These are phyloP conservation scores for Pseudorhombus dupliciocellatus DNA, from an alignment of 2,113 vertebrate genomes.

Conservation along the genomic window DNA sequence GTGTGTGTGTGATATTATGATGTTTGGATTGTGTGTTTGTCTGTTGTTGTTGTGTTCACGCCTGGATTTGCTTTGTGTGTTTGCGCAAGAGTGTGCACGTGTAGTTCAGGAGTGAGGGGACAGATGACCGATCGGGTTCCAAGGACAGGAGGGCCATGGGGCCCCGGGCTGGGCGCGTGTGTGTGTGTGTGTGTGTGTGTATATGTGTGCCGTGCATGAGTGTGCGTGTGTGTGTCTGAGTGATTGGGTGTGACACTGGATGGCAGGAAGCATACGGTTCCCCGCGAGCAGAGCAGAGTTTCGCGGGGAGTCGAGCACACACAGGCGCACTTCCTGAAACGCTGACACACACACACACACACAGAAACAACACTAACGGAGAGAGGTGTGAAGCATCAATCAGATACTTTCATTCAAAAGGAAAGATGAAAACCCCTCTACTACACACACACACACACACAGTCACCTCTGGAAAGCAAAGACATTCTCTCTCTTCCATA, in stretches of 20 bases:
- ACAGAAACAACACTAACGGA: not conserved
- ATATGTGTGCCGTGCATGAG: not conserved
- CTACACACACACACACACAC: slow-evolving; percentile 5
- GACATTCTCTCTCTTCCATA: not conserved
- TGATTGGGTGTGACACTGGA: slow-evolving; percentile 69
- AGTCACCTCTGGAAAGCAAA: not conserved
- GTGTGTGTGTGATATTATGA: slow-evolving; percentile 43
- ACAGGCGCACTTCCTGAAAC: slow-evolving; percentile 25
- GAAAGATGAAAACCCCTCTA: not conserved
- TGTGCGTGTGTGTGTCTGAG: slow-evolving; percentile 14
- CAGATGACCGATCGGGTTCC: slow-evolving; percentile 72
- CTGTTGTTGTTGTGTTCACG: slow-evolving; percentile 29
- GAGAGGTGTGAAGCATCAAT: slow-evolving; percentile 43
- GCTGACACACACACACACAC: slow-evolving; percentile 26
- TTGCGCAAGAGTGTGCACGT: slow-evolving; percentile 14
- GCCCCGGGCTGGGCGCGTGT: slow-evolving; percentile 29
- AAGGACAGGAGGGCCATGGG: slow-evolving; percentile 63
- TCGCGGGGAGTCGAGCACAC: slow-evolving; percentile 45
- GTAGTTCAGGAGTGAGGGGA: slow-evolving; percentile 54
- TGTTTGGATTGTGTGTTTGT: slow-evolving; percentile 20
- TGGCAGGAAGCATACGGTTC: slow-evolving; percentile 73
- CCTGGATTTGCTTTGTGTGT: slow-evolving; percentile 23
- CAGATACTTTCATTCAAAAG: slow-evolving; percentile 25
- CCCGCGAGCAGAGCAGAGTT: slow-evolving; percentile 58
- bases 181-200: slow-evolving; percentile 1